Evolutionary conservation across 2,888 invertebrate genomes (phyloP).

Genomic region (Drosophila imparisetae): DNA sequence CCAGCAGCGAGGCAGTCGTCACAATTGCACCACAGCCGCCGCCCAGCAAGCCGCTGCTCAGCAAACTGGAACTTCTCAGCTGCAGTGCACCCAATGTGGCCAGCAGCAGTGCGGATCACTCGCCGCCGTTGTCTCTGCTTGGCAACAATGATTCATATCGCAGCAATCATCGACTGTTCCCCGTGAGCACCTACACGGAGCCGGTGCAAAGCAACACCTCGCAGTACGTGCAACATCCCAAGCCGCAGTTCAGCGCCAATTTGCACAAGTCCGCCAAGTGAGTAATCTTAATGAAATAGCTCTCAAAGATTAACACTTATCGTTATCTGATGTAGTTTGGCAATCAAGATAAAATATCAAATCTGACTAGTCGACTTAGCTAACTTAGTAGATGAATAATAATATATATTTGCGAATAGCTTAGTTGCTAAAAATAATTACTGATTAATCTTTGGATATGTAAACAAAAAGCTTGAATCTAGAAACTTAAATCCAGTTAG

Average conservation of each 20-base stretch:
- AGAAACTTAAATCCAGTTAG: background rate
- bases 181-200: conserved; percentile 89
- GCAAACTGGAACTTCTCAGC: conserved; percentile 62
- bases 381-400: background rate
- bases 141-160: conserved; percentile 80
- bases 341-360: background rate
- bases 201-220: conserved; percentile 84
- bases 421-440: background rate
- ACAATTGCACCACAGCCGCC: conserved; percentile 72
- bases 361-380: background rate
- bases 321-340: background rate
- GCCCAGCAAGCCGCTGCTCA: conserved; percentile 61
- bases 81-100: conserved; percentile 70
- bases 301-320: background rate
- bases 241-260: conserved; percentile 82
- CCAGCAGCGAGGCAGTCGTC: conserved; percentile 75
- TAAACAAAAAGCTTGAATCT: background rate
- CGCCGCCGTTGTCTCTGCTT: conserved; percentile 11
- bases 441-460: background rate
- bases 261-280: conserved; percentile 76
- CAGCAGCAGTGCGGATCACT: conserved; percentile 20
- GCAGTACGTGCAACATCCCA: conserved; percentile 82
- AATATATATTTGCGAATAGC: background rate
- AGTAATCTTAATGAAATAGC: conserved; percentile 7
- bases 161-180: conserved; percentile 87